Conservation (phyloP, 1,140 invertebrate genomes). For the Sogatella furcifera region DNA sequence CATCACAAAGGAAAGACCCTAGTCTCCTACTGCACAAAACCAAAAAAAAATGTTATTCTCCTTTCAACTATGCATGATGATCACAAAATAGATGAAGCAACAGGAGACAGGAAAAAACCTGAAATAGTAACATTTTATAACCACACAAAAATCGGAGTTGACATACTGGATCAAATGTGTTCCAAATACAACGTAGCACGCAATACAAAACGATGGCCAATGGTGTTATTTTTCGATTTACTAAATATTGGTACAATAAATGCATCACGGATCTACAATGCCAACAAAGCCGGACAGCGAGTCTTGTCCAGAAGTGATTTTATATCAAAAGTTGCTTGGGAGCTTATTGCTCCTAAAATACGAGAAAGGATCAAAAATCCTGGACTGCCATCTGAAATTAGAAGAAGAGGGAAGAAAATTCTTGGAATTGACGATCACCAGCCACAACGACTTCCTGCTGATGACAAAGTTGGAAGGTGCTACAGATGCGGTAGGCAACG, state of each 20-base stretch:
- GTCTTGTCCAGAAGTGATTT: background rate
- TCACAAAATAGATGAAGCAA: slow-evolving; percentile 13
- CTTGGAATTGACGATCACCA: background rate
- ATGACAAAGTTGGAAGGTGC: slow-evolving; percentile 3
- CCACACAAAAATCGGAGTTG: slow-evolving; percentile 30
- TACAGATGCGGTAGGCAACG: background rate
- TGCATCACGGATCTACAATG: background rate
- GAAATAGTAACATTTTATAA: slow-evolving; percentile 30
- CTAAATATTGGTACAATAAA: slow-evolving; percentile 10
- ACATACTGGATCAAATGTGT: slow-evolving; percentile 23
- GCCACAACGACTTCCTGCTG: background rate
- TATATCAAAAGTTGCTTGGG: background rate
- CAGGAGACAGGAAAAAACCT: slow-evolving; percentile 20
- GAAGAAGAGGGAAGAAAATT: background rate
- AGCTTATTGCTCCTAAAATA: slow-evolving; percentile 4
- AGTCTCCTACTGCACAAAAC: slow-evolving; percentile 19
- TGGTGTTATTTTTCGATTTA: slow-evolving; percentile 17
- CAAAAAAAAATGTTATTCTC: slow-evolving; percentile 18
- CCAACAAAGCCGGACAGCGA: background rate
- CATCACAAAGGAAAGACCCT: slow-evolving; percentile 16
- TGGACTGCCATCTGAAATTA: background rate
- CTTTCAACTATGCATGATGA: slow-evolving; percentile 17
- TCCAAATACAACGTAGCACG: slow-evolving; percentile 17
- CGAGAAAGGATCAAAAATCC: background rate
- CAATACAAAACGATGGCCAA: slow-evolving; percentile 17